Evolutionary conservation across 2,888 invertebrate species (phyloP).

Genomic region (Sarcophaga rosellei): DNA sequence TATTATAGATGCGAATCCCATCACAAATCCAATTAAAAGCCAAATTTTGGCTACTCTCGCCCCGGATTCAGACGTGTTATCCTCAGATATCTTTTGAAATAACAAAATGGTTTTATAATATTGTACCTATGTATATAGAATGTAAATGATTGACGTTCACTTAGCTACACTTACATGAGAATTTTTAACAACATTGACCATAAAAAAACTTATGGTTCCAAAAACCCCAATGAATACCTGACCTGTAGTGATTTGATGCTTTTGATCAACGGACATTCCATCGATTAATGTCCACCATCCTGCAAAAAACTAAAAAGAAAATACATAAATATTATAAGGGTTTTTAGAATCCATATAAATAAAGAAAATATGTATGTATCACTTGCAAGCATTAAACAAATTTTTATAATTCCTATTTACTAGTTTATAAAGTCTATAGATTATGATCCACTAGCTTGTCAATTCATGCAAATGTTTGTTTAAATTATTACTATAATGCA

Average conservation of each 20-base stretch:
- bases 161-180: slow-evolving; percentile 85
- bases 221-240: slow-evolving; percentile 96
- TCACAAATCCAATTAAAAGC: slow-evolving; percentile 97
- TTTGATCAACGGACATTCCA: slow-evolving; percentile 90
- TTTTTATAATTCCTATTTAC: slow-evolving; percentile 68
- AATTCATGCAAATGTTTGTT: too few relatives aligned
- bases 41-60: slow-evolving; percentile 95
- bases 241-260: slow-evolving; percentile 86
- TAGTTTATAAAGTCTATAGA: too few relatives aligned
- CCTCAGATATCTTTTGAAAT: slow-evolving; percentile 73
- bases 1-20: slow-evolving; percentile 97
- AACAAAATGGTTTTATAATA: neutral
- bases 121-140: neutral
- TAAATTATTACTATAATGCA: too few relatives aligned
- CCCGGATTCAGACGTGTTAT: slow-evolving; percentile 83
- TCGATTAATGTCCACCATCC: slow-evolving; percentile 99
- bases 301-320: slow-evolving; percentile 89
- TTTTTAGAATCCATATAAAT: too few relatives aligned
- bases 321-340: too few relatives aligned
- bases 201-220: slow-evolving; percentile 95
- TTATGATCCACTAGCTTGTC: too few relatives aligned
- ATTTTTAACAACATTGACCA: slow-evolving; percentile 98
- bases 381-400: neutral
- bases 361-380: neutral
- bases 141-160: neutral